A percentile compares a stretch with the other conserved stretches of the same genome.
Conservation (phyloP, 2,113 vertebrate genomes). For the Elephas maximus region DNA sequence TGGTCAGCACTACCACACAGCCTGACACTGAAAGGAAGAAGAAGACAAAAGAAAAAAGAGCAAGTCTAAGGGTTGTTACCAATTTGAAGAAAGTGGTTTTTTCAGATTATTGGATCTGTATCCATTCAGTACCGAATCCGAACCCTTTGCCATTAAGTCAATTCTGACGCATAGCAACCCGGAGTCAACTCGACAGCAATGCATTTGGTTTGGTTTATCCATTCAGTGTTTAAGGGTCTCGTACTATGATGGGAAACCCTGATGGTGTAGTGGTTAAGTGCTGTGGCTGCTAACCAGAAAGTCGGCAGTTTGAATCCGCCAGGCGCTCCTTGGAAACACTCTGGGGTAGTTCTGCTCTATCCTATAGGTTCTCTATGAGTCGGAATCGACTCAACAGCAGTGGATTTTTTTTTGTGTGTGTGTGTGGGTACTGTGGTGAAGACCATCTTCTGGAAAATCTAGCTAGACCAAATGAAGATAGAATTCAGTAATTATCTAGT, state of each 20-base stretch:
- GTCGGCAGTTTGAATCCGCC: too few species aligned
- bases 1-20: not conserved
- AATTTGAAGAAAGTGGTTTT: constrained; percentile 3
- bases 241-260: too few species aligned
- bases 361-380: too few species aligned
- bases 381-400: not conserved
- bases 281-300: too few species aligned
- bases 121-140: not conserved
- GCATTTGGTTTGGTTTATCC: not conserved
- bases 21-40: not conserved
- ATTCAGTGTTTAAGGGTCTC: too few species aligned
- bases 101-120: not conserved
- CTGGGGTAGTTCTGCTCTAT: too few species aligned
- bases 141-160: not conserved
- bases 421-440: not conserved
- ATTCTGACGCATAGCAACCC: not conserved
- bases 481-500: constrained; percentile 50
- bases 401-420: not conserved
- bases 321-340: too few species aligned
- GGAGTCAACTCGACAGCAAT: not conserved
- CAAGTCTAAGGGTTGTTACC: not conserved
- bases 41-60: not conserved
- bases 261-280: too few species aligned
- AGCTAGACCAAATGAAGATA: constrained; percentile 40
- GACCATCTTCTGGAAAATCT: not conserved